Conservation (phyloP, 2,888 invertebrate genomes). For the Sarcophaga carnaria region DNA sequence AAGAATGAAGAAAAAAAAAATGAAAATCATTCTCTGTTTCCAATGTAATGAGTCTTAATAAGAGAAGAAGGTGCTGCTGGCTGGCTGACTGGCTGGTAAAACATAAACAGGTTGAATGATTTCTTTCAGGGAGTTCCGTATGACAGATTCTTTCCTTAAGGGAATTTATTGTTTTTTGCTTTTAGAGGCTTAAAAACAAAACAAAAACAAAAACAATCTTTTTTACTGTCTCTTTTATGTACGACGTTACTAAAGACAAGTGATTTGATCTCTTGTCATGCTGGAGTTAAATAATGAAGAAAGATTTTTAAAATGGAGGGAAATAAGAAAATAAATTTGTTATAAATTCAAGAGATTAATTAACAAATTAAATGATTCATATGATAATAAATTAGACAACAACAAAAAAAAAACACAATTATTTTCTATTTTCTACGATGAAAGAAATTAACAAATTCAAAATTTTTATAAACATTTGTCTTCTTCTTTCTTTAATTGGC, state of each 20-base stretch:
- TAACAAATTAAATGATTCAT: slow-evolving; percentile 40
- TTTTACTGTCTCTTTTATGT: neutral
- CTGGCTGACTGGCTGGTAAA: neutral
- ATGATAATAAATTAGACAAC: neutral
- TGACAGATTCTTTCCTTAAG: slow-evolving; percentile 35
- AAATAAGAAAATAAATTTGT: neutral
- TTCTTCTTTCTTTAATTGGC: no score
- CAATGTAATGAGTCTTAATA: no score
- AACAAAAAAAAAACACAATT: neutral
- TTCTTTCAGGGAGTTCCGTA: slow-evolving; percentile 31
- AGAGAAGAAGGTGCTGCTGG: no score
- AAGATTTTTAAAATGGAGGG: no score
- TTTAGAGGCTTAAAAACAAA: neutral
- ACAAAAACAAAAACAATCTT: neutral
- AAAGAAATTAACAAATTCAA: neutral
- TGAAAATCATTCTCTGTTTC: no score
- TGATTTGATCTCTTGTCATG: neutral
- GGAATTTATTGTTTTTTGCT: neutral
- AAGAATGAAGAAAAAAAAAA: no score
- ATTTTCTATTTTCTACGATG: neutral
- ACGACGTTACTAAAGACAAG: no score
- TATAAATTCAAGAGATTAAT: slow-evolving; percentile 20
- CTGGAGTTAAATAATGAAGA: slow-evolving; percentile 3
- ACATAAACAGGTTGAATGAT: slow-evolving; percentile 42
- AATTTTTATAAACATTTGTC: neutral